A percentile compares a stretch with the other conserved stretches of the same genome.
These are phyloP conservation scores for Elegia similella DNA, from an alignment of 2,888 invertebrate species.

Conservation along the genomic window DNA sequence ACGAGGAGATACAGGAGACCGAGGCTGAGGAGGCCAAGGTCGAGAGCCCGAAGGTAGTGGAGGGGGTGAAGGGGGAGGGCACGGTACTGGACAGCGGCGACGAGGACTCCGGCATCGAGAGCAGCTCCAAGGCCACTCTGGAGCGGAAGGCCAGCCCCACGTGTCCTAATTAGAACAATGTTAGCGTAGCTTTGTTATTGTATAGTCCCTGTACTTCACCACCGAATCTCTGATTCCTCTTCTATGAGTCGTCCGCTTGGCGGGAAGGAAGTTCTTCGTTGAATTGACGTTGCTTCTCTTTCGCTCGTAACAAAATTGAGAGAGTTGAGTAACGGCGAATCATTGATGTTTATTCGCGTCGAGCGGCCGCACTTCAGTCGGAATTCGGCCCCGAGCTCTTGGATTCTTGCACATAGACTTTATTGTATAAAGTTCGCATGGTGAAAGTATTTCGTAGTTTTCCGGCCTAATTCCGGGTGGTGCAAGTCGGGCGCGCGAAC, in stretches of 20 bases:
- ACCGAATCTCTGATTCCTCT: conserved; percentile 1
- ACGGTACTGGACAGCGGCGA: conserved; percentile 84
- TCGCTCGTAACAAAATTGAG: background rate
- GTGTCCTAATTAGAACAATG: conserved; percentile 46
- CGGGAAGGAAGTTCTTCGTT: background rate
- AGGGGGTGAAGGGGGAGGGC: conserved; percentile 78
- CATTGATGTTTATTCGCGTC: background rate
- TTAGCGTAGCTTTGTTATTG: conserved; percentile 31
- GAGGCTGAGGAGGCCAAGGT: conserved; percentile 39
- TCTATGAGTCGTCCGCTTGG: background rate
- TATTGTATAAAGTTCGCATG: conserved; percentile 9
- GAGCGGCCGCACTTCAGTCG: background rate
- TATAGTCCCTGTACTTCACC: conserved; percentile 24
- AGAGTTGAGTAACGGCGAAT: background rate
- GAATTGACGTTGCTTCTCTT: background rate
- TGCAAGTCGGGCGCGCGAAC: conserved; percentile 17
- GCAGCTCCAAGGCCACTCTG: conserved; percentile 81
- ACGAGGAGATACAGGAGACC: conserved; percentile 37
- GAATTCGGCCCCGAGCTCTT: conserved; percentile 10
- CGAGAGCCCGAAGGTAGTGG: conserved; percentile 50
- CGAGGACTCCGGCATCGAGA: conserved; percentile 85
- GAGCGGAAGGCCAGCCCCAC: conserved; percentile 66
- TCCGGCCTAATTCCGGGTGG: conserved; percentile 15
- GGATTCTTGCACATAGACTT: conserved; percentile 13
- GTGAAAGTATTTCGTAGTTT: background rate